These are phyloP conservation scores for Endomychus coccineus DNA, from an alignment of 2,888 invertebrate species.

Conservation along the genomic window DNA sequence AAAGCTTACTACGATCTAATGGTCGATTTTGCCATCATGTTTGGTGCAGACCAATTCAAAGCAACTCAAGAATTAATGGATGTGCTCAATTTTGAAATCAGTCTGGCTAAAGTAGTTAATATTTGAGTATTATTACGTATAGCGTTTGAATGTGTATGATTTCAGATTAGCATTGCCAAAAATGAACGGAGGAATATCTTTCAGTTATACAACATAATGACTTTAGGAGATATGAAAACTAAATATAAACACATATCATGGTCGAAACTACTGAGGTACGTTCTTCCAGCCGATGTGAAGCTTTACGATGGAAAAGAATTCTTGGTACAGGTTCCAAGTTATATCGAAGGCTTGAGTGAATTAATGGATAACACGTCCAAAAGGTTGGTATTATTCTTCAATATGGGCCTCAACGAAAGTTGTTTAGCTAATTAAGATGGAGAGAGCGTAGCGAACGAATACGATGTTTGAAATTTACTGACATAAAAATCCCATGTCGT, in stretches of 20 bases:
- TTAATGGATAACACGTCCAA: slow-evolving; percentile 22
- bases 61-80: slow-evolving; percentile 24
- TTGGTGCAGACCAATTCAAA: slow-evolving; percentile 22
- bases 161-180: slow-evolving; percentile 19
- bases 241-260: slow-evolving; percentile 42
- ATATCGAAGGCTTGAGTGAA: slow-evolving; percentile 37
- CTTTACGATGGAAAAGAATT: slow-evolving; percentile 40
- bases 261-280: slow-evolving; percentile 44
- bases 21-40: slow-evolving; percentile 24
- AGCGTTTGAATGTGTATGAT: no score
- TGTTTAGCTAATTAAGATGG: background rate
- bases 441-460: no score
- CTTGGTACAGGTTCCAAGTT: slow-evolving; percentile 46
- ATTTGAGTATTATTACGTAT: slow-evolving; percentile 29
- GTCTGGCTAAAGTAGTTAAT: slow-evolving; percentile 23
- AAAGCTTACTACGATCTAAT: slow-evolving; percentile 57
- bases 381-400: slow-evolving; percentile 21
- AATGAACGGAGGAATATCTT: slow-evolving; percentile 18
- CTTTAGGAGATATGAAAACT: slow-evolving; percentile 42
- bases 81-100: slow-evolving; percentile 24
- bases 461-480: no score
- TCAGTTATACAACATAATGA: slow-evolving; percentile 46
- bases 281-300: slow-evolving; percentile 36
- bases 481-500: no score
- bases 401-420: background rate